Base-by-base conservation (phyloP, 2,888 invertebrate genomes). In the Brachynemurus nebulosus region DNA sequence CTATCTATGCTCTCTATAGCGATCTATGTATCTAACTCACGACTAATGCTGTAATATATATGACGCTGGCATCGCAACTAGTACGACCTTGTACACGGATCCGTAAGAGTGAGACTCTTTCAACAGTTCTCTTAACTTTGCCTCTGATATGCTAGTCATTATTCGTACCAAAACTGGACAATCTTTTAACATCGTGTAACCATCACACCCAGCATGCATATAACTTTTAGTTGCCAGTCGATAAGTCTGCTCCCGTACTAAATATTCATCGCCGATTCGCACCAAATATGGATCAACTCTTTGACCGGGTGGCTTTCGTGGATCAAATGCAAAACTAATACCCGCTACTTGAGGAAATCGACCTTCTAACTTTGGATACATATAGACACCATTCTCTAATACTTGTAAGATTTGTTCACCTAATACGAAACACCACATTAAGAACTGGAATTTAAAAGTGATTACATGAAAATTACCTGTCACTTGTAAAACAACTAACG, bases 301-400 rank as follows among this genome's bases (percentile, higher is more conserved):
- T 45, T 74, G 62, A 0, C 86, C 86, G 0, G 79, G 61, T 0
- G 81, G 78, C 59, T 76, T 74, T 1, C 68, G 59, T 0, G 83
- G 81, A 63, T 84, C 79, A 61, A 85, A 85, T 1, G 79, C 82
- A 63, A 85, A 86, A 44, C 77, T 76, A 4, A 84, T 62, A 3
- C 86, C 86, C 0, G 88, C 79, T 27, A 86, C 80, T 68, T 90
- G 90, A 0, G 89, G 88, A 60, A 92, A 92, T 51, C 91, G 64
- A 1, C 91, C 91, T 61, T 91, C 91, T 18, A 90, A 64, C 55
- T 82, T 84, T 0, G 92, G 92, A 62, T 86, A 91, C 59, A 83
- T 80, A 48, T 76, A 78, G 19, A 92, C 90, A 0, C 84, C 74
- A 59, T 92, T 92, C 63, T 92, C 92, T 44, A 92, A 59, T 0